Evolutionary conservation across 92 coral and sea anemone species (phyloP).

Genomic region (Ricordea florida): DNA sequence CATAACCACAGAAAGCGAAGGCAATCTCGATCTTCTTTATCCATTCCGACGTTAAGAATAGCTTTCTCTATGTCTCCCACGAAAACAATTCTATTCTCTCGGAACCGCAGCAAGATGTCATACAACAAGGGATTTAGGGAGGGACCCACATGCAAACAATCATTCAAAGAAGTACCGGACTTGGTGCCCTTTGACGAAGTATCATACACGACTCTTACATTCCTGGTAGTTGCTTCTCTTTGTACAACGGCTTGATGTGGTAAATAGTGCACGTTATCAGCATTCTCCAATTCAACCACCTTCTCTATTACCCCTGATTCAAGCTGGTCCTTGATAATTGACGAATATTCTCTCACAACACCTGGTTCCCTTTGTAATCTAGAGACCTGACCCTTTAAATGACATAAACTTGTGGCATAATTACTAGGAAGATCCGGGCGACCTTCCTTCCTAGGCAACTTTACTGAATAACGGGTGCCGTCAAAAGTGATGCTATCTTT

Average conservation of each 20-base stretch:
- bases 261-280: background rate
- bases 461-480: slow-evolving; percentile 31
- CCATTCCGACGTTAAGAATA: slow-evolving; percentile 41
- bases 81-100: slow-evolving; percentile 29
- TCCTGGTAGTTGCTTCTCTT: slow-evolving; percentile 2
- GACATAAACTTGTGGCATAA: background rate
- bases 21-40: slow-evolving; percentile 26
- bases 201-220: slow-evolving; percentile 11
- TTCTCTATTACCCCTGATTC: slow-evolving; percentile 14
- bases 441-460: slow-evolving; percentile 24
- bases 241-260: slow-evolving; percentile 11
- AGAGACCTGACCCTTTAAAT: background rate
- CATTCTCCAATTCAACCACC: slow-evolving; percentile 31
- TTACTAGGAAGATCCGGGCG: background rate
- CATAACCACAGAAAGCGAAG: slow-evolving; percentile 50
- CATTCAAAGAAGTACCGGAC: slow-evolving; percentile 41
- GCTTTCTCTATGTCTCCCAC: slow-evolving; percentile 50
- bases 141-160: slow-evolving; percentile 59
- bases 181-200: background rate
- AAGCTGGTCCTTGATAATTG: slow-evolving; percentile 14
- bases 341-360: background rate
- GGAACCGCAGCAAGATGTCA: slow-evolving; percentile 37
- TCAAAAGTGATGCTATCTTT: slow-evolving; percentile 2
- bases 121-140: slow-evolving; percentile 44
- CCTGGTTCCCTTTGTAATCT: slow-evolving; percentile 12